Percentiles rank a stretch among this genome's conserved stretches.
These are phyloP conservation scores for Microctenopoma stevenorrisi DNA, from an alignment of 2,797 vertebrate species.

Conservation along the genomic window DNA sequence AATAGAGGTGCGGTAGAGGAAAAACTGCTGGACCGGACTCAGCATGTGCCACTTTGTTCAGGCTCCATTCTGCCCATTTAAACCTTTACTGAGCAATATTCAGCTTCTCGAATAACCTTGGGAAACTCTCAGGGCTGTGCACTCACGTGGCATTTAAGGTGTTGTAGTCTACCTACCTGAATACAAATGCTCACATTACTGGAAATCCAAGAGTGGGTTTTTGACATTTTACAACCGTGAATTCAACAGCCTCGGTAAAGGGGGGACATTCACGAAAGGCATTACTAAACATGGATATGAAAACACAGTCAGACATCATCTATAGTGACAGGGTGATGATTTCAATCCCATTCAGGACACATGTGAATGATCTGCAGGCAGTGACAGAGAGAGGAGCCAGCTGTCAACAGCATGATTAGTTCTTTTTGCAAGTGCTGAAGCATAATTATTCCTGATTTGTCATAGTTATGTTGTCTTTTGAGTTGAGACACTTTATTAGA, in stretches of 20 bases:
- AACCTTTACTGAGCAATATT: slow-evolving; percentile 1
- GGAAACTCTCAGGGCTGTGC: slow-evolving; percentile 4
- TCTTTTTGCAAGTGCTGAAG: neutral
- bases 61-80: neutral
- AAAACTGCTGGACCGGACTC: neutral
- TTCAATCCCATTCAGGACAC: slow-evolving; percentile 14
- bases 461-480: neutral
- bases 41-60: slow-evolving; percentile 1
- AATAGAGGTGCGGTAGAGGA: neutral
- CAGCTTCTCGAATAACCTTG: neutral
- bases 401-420: neutral
- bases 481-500: neutral
- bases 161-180: slow-evolving; percentile 11
- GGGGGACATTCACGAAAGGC: neutral
- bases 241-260: slow-evolving; percentile 15
- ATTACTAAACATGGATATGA: slow-evolving; percentile 1
- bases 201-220: slow-evolving; percentile 18
- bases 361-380: slow-evolving; percentile 4
- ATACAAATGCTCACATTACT: slow-evolving; percentile 45
- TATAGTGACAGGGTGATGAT: slow-evolving; percentile 31
- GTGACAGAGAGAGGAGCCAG: slow-evolving; percentile 1
- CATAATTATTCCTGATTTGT: neutral
- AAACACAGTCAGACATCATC: slow-evolving; percentile 13
- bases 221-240: slow-evolving; percentile 23
- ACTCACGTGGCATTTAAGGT: slow-evolving; percentile 9